These are phyloP conservation scores for Sander vitreus DNA, from an alignment of 2,113 vertebrate genomes.

Conservation along the genomic window DNA sequence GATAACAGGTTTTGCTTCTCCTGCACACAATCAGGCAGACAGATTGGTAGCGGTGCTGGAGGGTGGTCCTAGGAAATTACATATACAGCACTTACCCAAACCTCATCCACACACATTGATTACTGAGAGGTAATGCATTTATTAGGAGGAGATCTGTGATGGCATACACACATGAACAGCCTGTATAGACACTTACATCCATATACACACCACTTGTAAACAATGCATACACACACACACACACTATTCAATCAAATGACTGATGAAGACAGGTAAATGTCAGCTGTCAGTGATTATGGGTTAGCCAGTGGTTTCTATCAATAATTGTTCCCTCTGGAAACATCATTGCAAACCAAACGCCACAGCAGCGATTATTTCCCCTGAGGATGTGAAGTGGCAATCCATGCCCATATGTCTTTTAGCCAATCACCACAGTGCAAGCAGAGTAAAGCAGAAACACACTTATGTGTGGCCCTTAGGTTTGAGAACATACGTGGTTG, in stretches of 20 bases:
- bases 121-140: constrained; percentile 29
- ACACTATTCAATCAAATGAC: neutral
- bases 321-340: constrained; percentile 7
- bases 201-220: neutral
- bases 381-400: constrained; percentile 3
- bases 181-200: neutral
- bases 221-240: neutral
- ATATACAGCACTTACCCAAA: neutral
- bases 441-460: neutral
- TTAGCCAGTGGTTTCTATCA: constrained; percentile 3
- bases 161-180: neutral
- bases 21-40: neutral
- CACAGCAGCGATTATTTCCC: constrained; percentile 4
- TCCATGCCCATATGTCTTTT: neutral
- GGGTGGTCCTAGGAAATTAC: neutral
- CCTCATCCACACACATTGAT: constrained; percentile 50
- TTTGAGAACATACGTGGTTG: too few relatives aligned
- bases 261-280: neutral
- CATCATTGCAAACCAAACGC: neutral
- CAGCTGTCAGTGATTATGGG: constrained; percentile 28
- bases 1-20: constrained; percentile 7
- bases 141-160: constrained; percentile 8
- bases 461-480: too few relatives aligned
- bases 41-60: neutral
- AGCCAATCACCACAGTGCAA: neutral